Conservation (phyloP, 2,888 invertebrate genomes). For the Macrophya alboannulata region DNA sequence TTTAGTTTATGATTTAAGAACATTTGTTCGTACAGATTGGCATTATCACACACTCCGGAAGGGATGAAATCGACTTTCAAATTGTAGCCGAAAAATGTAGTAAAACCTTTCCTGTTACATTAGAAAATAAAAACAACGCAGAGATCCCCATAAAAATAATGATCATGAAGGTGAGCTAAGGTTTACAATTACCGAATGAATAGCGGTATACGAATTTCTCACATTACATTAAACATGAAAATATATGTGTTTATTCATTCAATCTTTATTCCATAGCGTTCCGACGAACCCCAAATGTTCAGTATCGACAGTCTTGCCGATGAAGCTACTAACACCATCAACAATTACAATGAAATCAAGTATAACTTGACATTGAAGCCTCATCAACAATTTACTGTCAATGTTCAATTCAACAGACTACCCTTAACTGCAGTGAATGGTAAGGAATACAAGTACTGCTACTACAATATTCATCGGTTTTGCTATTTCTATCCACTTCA, state of each 20-base stretch:
- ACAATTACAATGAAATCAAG: conserved; percentile 57
- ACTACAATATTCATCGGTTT: background rate
- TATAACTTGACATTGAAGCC: conserved; percentile 45
- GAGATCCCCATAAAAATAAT: conserved; percentile 69
- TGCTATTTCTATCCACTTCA: background rate
- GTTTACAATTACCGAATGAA: background rate
- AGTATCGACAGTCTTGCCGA: conserved; percentile 66
- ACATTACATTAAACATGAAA: background rate
- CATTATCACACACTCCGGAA: conserved; percentile 65
- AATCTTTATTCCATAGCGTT: background rate
- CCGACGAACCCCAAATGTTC: conserved; percentile 69
- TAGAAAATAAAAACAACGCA: conserved; percentile 74
- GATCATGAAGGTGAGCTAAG: conserved; percentile 69
- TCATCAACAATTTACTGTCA: conserved; percentile 62
- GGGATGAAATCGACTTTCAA: conserved; percentile 69
- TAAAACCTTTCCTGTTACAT: conserved; percentile 67
- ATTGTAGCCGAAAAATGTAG: conserved; percentile 66
- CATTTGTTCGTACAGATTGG: conserved; percentile 58
- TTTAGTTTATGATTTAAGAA: background rate
- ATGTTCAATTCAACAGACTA: conserved; percentile 69
- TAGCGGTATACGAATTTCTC: background rate
- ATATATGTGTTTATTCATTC: background rate
- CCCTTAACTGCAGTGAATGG: conserved; percentile 62
- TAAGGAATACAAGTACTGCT: conserved; percentile 50
- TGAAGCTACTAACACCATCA: conserved; percentile 60